Base-by-base conservation (phyloP, 2,888 invertebrate genomes). In the Drosophila monieri region DNA sequence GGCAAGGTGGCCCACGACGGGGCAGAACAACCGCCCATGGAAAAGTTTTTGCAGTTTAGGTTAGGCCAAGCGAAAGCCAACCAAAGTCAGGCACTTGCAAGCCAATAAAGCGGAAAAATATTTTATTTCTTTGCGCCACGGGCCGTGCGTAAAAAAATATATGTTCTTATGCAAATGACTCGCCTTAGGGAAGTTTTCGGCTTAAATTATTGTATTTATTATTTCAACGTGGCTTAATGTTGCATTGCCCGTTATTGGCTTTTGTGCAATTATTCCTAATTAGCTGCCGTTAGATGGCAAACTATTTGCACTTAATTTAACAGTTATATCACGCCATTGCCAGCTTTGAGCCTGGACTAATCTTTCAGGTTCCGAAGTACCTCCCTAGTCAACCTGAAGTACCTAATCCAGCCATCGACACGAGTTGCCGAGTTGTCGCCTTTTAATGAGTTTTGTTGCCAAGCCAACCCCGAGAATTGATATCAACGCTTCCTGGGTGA, bases 31-130 rank as follows among this genome's bases (percentile, higher is more conserved):
- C 44, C 44, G 46, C 49, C 61, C 23, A 18, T 35, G 53, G 48
- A 55, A 69, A 60, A 52, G 52, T 62, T 55, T 35, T 58, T 27
- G 12, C 61, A 60, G 58, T 60, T 71, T 62, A 62, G 57, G 54
- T 35, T 48, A 61, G 57, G 47, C 51, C 25, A 49, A 32, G 47
- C 51, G 49, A 58, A 68, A 58, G 53, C 35, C 71, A 72, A 58
- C 64, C 52, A 56, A 72, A 72, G 73, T 65, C 72, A 44, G 55
- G 72, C 65, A 59, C 48, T 51, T 52, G 52, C 27, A 59, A 64
- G 73, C 72, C 73, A 72, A 72, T 72, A 72, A 72, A 65, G 72
- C 59, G 73, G 52, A 72, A 73, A 73, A 73, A 62, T 61, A 57
- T 52, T 56, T 57, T 41, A 56, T 27, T 35, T 55, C 27, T 27